Percentiles rank a stretch among this genome's conserved stretches.
phyloP scores from a whole-genome alignment of 2,888 invertebrate species.

The Chydorus sphaericus region DNA sequence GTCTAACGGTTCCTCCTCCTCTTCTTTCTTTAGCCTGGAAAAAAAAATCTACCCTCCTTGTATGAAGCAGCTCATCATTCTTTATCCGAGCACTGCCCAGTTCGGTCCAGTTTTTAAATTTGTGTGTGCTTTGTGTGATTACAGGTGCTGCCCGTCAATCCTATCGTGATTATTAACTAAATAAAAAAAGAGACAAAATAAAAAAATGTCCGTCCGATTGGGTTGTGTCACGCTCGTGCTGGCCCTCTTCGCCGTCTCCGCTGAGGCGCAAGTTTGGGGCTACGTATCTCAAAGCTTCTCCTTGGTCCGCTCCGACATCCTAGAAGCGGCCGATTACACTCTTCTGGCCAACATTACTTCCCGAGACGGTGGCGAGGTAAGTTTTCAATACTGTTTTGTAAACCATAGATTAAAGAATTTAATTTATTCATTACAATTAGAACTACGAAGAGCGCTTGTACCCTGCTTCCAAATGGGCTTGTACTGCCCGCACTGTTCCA shows the following conservation, averaged over 20 bases:
- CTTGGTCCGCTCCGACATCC: slow-evolving; percentile 3
- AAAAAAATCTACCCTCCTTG: neutral
- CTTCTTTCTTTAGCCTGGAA: neutral
- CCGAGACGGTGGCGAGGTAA: slow-evolving; percentile 6
- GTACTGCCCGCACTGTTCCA: slow-evolving; percentile 14
- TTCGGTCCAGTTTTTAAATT: neutral
- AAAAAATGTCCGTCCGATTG: slow-evolving; percentile 3
- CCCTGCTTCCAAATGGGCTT: slow-evolving; percentile 16
- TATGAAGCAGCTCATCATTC: neutral
- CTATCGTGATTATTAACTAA: neutral
- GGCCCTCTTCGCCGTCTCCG: slow-evolving; percentile 5
- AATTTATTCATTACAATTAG: no score
- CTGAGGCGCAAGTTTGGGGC: slow-evolving; percentile 3
- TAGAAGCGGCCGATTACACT: neutral
- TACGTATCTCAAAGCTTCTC: slow-evolving; percentile 7
- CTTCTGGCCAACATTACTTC: neutral
- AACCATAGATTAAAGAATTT: no score
- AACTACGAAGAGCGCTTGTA: slow-evolving; percentile 17
- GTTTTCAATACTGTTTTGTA: no score
- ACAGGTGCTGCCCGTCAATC: neutral
- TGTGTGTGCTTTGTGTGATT: neutral
- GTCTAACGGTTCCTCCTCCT: slow-evolving; percentile 5
- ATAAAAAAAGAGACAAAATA: neutral
- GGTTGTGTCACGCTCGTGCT: slow-evolving; percentile 5
- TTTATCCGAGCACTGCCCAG: neutral